These are phyloP conservation scores for Amphimallon solstitiale DNA, from an alignment of 2,888 invertebrate genomes.

Conservation along the genomic window DNA sequence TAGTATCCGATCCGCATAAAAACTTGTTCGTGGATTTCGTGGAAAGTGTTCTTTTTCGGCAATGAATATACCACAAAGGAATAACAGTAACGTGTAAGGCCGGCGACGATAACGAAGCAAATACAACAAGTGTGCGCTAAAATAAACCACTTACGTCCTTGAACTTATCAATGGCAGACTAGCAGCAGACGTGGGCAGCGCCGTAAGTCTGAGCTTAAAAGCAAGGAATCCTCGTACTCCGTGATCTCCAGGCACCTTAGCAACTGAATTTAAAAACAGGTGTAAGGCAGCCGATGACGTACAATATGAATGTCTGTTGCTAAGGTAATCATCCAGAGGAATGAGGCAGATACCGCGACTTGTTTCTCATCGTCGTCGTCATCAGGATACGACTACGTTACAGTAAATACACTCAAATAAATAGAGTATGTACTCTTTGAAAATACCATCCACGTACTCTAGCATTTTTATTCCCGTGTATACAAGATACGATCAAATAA, in stretches of 20 bases:
- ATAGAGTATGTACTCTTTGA: too few species aligned
- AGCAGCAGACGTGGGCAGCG: slow-evolving; percentile 37
- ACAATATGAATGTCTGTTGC: slow-evolving; percentile 20
- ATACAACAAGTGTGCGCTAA: slow-evolving; percentile 34
- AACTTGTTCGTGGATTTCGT: too few species aligned
- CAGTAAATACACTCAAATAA: neutral
- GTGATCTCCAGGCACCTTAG: slow-evolving; percentile 33
- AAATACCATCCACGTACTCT: too few species aligned
- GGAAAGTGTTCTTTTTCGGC: neutral
- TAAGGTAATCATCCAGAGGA: slow-evolving; percentile 20
- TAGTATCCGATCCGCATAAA: too few species aligned
- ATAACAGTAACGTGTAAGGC: slow-evolving; percentile 1
- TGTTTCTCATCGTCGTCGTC: neutral
- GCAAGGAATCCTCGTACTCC: slow-evolving; percentile 6
- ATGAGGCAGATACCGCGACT: slow-evolving; percentile 17
- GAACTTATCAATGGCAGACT: slow-evolving; percentile 44
- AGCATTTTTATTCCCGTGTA: too few species aligned
- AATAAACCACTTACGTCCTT: slow-evolving; percentile 45
- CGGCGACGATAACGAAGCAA: slow-evolving; percentile 17
- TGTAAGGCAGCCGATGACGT: slow-evolving; percentile 30
- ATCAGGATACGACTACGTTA: neutral
- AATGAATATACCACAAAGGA: slow-evolving; percentile 23
- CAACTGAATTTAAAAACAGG: slow-evolving; percentile 39
- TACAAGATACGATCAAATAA: too few species aligned
- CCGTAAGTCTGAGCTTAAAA: slow-evolving; percentile 41